Percentiles rank a stretch among this genome's conserved stretches.
Conservation (phyloP, 1,140 invertebrate species). For the Penaeus vannamei region DNA sequence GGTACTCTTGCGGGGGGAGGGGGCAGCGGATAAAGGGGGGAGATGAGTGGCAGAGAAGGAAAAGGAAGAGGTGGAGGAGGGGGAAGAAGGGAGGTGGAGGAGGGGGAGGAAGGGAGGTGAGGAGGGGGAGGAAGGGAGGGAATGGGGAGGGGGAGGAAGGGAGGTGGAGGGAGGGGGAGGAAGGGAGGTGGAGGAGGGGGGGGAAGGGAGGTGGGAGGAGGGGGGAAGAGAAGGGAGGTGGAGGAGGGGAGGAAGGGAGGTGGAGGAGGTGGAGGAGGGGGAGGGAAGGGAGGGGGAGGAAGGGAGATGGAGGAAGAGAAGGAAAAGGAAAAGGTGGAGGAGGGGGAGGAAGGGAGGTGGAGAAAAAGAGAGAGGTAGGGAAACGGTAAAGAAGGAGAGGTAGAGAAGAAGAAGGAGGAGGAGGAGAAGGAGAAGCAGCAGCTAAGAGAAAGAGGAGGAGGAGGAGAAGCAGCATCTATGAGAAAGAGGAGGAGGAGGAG, state of each 20-base stretch:
- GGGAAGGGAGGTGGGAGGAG: background rate
- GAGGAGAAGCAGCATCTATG: too few relatives aligned
- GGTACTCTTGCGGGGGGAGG: slow-evolving; percentile 75
- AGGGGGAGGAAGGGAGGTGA: too few relatives aligned
- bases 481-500: too few relatives aligned
- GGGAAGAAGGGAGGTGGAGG: background rate
- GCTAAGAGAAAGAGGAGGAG: too few relatives aligned
- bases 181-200: background rate
- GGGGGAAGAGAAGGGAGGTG: too few relatives aligned
- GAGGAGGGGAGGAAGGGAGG: background rate
- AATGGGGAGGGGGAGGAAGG: background rate
- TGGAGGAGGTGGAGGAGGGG: too few relatives aligned
- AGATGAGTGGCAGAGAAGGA: too few relatives aligned
- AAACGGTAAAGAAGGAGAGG: background rate
- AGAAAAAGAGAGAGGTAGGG: background rate
- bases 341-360: background rate
- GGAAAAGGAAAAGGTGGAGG: background rate
- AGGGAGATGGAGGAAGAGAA: background rate
- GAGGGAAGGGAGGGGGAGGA: background rate
- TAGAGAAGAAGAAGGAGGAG: background rate
- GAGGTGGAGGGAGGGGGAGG: background rate
- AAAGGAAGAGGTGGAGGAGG: too few relatives aligned
- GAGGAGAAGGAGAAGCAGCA: too few relatives aligned
- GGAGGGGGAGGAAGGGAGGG: background rate
- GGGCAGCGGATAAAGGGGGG: too few relatives aligned